These are phyloP conservation scores for Homalodisca vitripennis DNA, from an alignment of 1,140 invertebrate species.

Conservation along the genomic window DNA sequence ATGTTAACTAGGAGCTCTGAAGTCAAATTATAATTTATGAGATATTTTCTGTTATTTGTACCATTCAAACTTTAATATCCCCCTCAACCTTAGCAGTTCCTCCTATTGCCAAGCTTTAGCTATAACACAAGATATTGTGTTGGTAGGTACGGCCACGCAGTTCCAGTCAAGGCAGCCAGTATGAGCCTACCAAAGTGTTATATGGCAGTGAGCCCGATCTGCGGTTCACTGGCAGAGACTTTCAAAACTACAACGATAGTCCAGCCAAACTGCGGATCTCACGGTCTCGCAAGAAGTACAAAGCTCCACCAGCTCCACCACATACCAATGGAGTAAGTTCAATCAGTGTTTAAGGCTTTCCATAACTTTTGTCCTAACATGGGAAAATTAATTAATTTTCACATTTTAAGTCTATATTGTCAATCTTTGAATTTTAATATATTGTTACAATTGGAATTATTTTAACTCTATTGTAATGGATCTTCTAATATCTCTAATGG, in stretches of 20 bases:
- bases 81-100: neutral
- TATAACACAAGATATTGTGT: neutral
- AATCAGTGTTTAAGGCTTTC: no score
- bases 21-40: no score
- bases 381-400: no score
- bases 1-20: no score
- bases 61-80: no score
- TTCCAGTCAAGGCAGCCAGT: conserved; percentile 26
- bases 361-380: no score
- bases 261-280: conserved; percentile 49
- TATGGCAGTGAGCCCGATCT: conserved; percentile 75
- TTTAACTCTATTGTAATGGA: no score
- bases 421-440: no score
- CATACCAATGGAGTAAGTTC: conserved; percentile 26
- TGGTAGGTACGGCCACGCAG: conserved; percentile 29
- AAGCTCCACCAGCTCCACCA: conserved; percentile 46
- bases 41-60: no score
- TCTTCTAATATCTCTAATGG: neutral
- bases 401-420: no score
- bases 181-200: conserved; percentile 36
- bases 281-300: conserved; percentile 48
- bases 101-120: neutral
- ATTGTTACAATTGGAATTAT: no score
- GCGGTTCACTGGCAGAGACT: conserved; percentile 44
- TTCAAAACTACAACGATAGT: conserved; percentile 40